These are phyloP conservation scores for Acinonyx jubatus DNA, from an alignment of 2,113 vertebrate species.

Conservation along the genomic window DNA sequence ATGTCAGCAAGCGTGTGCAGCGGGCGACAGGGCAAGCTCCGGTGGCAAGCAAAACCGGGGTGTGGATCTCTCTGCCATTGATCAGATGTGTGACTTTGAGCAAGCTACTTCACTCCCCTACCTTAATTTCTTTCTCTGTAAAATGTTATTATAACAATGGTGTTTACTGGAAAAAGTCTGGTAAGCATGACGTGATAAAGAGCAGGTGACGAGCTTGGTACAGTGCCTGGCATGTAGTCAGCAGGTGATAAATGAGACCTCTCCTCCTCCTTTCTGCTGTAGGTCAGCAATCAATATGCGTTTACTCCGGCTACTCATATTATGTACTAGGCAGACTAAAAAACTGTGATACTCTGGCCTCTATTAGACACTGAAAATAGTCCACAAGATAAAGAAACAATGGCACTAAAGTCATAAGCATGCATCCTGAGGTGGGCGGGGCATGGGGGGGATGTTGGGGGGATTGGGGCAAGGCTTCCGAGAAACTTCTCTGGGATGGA, in stretches of 20 bases:
- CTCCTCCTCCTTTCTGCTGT: neutral
- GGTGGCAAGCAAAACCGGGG: neutral
- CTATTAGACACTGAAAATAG: neutral
- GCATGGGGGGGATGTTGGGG: fast-evolving
- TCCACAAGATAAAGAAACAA: neutral
- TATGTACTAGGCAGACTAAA: neutral
- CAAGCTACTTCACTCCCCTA: neutral
- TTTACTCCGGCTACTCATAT: neutral
- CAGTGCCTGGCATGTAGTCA: neutral
- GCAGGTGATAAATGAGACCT: neutral
- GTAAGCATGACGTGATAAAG: neutral
- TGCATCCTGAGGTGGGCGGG: neutral
- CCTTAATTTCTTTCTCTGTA: neutral
- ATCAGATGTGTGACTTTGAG: neutral
- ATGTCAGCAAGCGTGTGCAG: neutral
- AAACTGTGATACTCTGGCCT: neutral
- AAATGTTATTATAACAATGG: neutral
- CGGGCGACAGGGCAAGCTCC: fast-evolving
- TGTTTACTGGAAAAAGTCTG: neutral
- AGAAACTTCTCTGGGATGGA: neutral
- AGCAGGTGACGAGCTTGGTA: too few species aligned
- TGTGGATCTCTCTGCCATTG: neutral
- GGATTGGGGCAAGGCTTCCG: neutral
- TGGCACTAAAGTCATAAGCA: neutral
- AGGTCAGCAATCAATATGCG: fast-evolving